phyloP scores from a whole-genome alignment of 2,113 vertebrate genomes.

The Carassius auratus region DNA sequence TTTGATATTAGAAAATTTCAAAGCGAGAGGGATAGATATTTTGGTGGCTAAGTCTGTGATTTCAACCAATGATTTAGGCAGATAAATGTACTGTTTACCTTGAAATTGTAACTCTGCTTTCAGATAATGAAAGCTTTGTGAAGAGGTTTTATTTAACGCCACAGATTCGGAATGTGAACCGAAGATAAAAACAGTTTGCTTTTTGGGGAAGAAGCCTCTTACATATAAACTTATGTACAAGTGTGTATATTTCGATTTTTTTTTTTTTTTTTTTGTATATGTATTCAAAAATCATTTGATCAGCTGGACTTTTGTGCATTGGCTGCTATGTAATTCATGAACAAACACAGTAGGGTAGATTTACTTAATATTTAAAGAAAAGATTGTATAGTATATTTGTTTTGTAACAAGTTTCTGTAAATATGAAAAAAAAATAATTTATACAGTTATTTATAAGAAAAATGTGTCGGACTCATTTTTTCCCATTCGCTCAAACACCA shows the following conservation, averaged over 20 bases:
- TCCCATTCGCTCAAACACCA: not conserved
- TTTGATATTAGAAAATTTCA: constrained; percentile 56
- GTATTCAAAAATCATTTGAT: constrained; percentile 92
- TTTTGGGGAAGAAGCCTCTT: constrained; percentile 83
- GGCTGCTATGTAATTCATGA: constrained; percentile 99
- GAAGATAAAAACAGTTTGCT: constrained; percentile 75
- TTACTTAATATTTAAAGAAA: constrained; percentile 99
- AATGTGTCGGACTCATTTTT: constrained; percentile 47
- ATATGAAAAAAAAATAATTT: constrained; percentile 98
- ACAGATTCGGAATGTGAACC: constrained; percentile 93
- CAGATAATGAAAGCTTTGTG: constrained; percentile 53
- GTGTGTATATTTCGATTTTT: constrained; percentile 86
- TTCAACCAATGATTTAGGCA: constrained; percentile 12
- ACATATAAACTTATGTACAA: constrained; percentile 90
- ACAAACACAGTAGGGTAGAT: constrained; percentile 98
- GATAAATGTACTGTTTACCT: constrained; percentile 65
- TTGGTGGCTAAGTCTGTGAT: constrained; percentile 45
- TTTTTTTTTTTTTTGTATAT: constrained; percentile 68
- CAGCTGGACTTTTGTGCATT: constrained; percentile 96
- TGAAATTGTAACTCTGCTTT: constrained; percentile 66
- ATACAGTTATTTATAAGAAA: constrained; percentile 99
- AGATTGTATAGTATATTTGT: constrained; percentile 99
- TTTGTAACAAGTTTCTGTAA: constrained; percentile 99
- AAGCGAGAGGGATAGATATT: constrained; percentile 54
- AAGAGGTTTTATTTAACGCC: constrained; percentile 79